Percentiles rank a stretch among this genome's conserved stretches.
Evolutionary conservation across 1,140 invertebrate genomes (phyloP).

Genomic region (Phymorhynchus buccinoides): DNA sequence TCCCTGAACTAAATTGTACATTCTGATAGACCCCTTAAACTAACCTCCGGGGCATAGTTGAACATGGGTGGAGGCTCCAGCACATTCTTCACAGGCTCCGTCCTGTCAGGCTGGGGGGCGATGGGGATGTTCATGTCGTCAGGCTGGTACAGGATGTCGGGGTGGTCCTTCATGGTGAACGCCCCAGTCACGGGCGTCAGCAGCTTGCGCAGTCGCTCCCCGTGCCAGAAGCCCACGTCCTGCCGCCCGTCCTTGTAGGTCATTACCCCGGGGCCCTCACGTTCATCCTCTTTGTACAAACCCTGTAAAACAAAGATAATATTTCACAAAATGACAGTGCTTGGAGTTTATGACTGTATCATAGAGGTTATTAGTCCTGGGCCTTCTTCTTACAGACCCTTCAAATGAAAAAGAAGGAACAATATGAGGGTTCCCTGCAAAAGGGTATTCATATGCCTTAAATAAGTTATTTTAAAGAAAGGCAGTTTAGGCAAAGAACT

Average conservation of each 20-base stretch:
- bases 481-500: too few species aligned
- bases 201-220: constrained; percentile 68
- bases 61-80: constrained; percentile 48
- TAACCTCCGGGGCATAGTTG: constrained; percentile 51
- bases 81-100: constrained; percentile 40
- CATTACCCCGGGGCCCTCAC: constrained; percentile 70
- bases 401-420: too few species aligned
- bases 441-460: too few species aligned
- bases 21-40: background rate
- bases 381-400: too few species aligned
- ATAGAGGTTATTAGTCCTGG: too few species aligned
- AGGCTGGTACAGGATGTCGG: constrained; percentile 65
- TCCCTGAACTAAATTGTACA: too few species aligned
- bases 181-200: constrained; percentile 55
- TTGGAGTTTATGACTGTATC: too few species aligned
- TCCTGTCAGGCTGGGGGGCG: background rate
- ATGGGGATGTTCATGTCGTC: constrained; percentile 48
- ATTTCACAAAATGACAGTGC: too few species aligned
- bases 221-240: constrained; percentile 71
- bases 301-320: too few species aligned
- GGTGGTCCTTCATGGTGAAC: constrained; percentile 66
- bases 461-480: too few species aligned
- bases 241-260: constrained; percentile 67
- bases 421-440: too few species aligned
- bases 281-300: constrained; percentile 70